phyloP scores from a whole-genome alignment of 2,113 vertebrate genomes.

The Abramis brama region DNA sequence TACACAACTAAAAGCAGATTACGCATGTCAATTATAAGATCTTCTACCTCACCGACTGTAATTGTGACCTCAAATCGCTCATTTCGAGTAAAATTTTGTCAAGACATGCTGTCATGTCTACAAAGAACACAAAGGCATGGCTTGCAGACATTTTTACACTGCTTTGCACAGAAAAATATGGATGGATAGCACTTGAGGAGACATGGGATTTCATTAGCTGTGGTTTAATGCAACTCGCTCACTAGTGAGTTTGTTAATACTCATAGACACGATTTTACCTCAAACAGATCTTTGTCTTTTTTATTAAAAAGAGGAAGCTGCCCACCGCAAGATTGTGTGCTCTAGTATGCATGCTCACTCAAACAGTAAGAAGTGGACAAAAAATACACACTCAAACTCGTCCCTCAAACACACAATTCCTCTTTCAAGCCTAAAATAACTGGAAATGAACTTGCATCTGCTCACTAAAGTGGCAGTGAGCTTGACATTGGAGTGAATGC shows the following conservation, averaged over 20 bases:
- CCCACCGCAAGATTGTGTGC: background rate
- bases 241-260: background rate
- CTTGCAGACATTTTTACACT: background rate
- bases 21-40: background rate
- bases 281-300: background rate
- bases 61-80: background rate
- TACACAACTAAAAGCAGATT: background rate
- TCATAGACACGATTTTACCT: background rate
- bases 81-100: background rate
- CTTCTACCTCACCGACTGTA: background rate
- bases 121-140: background rate
- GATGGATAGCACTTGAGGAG: background rate
- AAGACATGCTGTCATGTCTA: no score
- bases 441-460: background rate
- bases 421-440: constrained; percentile 8
- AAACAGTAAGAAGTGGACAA: background rate
- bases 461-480: background rate
- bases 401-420: background rate
- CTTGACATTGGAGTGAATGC: constrained; percentile 36
- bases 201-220: background rate
- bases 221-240: background rate
- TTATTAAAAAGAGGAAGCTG: background rate
- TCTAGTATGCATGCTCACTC: background rate
- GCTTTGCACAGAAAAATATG: background rate
- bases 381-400: background rate